These are phyloP conservation scores for Acleris holmiana DNA, from an alignment of 2,888 invertebrate genomes.

Conservation along the genomic window DNA sequence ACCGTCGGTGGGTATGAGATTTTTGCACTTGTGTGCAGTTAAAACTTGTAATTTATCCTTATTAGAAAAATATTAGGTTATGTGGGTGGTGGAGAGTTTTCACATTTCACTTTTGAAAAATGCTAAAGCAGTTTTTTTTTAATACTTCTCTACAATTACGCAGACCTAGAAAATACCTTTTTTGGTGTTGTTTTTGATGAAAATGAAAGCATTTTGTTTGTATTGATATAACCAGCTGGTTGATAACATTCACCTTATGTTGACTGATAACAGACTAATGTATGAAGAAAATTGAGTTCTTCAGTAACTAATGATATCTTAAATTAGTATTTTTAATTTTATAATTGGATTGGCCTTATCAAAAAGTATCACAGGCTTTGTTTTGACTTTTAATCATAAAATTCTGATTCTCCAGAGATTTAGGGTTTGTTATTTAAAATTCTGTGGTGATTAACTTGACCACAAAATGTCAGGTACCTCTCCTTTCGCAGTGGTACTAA, in stretches of 20 bases:
- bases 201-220: constrained; percentile 26
- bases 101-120: constrained; percentile 14
- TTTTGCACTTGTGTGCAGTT: constrained; percentile 33
- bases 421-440: no score
- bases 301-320: background rate
- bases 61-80: constrained; percentile 31
- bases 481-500: no score
- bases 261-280: constrained; percentile 22
- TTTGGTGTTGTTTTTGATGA: background rate
- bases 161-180: background rate
- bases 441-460: no score
- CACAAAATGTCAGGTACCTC: no score
- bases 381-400: no score
- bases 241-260: constrained; percentile 27
- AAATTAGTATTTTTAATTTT: background rate
- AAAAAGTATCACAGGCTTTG: no score
- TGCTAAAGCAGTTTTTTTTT: constrained; percentile 7
- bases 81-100: constrained; percentile 30
- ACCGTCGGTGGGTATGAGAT: constrained; percentile 21
- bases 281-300: background rate
- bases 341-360: no score
- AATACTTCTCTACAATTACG: background rate
- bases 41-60: constrained; percentile 27
- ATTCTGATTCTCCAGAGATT: no score
- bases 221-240: constrained; percentile 19